These are phyloP conservation scores for Aporrectodea caliginosa DNA, from an alignment of 1,140 invertebrate species.

Conservation along the genomic window DNA sequence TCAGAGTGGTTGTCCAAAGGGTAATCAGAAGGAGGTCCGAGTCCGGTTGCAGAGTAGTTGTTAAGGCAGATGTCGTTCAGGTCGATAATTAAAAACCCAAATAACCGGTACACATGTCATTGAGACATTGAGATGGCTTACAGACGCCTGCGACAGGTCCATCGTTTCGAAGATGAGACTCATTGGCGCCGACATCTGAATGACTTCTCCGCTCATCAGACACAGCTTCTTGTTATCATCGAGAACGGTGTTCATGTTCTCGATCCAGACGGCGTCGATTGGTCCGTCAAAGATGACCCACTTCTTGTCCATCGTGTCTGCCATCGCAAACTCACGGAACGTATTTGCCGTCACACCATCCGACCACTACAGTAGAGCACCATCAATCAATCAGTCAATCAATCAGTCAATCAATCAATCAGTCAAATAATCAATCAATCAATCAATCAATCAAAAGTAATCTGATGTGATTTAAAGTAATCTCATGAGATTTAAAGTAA, in stretches of 20 bases:
- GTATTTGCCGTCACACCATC: constrained; percentile 61
- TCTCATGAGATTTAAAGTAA: too few relatives aligned
- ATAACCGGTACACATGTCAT: not conserved
- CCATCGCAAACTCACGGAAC: constrained; percentile 55
- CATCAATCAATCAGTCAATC: not conserved
- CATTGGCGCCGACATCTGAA: constrained; percentile 57
- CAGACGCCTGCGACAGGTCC: constrained; percentile 61
- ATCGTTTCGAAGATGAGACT: constrained; percentile 58
- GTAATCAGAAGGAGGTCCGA: too few relatives aligned
- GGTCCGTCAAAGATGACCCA: constrained; percentile 58
- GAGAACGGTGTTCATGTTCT: constrained; percentile 59
- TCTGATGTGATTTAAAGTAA: too few relatives aligned
- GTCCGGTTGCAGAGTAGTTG: too few relatives aligned
- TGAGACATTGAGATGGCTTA: too few relatives aligned
- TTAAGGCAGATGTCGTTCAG: too few relatives aligned
- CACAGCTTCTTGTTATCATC: constrained; percentile 59
- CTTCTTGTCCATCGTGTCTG: constrained; percentile 53
- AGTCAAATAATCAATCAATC: too few relatives aligned
- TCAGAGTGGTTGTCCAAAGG: too few relatives aligned
- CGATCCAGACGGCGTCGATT: constrained; percentile 58
- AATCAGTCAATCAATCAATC: too few relatives aligned
- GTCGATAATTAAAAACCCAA: too few relatives aligned
- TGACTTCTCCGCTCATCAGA: constrained; percentile 58
- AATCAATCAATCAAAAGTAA: too few relatives aligned
- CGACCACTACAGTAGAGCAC: constrained; percentile 47